A percentile compares a stretch with the other conserved stretches of the same genome.
Evolutionary conservation across 2,797 vertebrate species (phyloP).

Genomic region (Lacerta agilis): DNA sequence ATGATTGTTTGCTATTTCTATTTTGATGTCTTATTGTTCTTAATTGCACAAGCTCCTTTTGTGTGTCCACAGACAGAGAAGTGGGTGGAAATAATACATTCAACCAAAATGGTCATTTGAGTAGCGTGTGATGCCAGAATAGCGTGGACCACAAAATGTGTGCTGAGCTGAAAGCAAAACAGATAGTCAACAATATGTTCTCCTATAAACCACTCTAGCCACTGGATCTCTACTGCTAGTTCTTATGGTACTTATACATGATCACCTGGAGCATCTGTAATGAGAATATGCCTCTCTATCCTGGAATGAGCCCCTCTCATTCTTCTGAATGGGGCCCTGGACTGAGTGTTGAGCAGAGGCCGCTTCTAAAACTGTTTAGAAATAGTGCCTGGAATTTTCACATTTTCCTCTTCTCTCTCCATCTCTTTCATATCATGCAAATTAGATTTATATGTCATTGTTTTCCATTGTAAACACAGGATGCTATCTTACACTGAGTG

Average conservation of each 20-base stretch:
- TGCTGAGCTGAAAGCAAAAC: neutral
- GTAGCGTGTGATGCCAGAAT: neutral
- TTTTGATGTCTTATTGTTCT: neutral
- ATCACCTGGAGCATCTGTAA: neutral
- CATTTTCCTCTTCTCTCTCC: neutral
- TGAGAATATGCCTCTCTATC: neutral
- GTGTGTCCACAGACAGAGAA: neutral
- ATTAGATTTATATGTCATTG: neutral
- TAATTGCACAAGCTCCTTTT: neutral
- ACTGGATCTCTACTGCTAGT: neutral
- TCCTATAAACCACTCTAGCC: neutral
- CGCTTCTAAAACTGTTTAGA: neutral
- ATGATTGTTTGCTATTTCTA: neutral
- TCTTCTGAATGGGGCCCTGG: too few relatives aligned
- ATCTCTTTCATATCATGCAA: neutral
- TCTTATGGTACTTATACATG: neutral
- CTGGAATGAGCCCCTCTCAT: neutral
- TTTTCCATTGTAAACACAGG: neutral
- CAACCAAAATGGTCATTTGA: neutral
- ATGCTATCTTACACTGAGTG: neutral
- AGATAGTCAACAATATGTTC: neutral
- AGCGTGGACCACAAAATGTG: neutral
- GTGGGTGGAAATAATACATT: neutral
- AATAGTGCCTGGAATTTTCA: neutral
- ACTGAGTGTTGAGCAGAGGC: neutral